Evolutionary conservation across 2,113 vertebrate genomes (phyloP).

Genomic region (Butorides virescens): DNA sequence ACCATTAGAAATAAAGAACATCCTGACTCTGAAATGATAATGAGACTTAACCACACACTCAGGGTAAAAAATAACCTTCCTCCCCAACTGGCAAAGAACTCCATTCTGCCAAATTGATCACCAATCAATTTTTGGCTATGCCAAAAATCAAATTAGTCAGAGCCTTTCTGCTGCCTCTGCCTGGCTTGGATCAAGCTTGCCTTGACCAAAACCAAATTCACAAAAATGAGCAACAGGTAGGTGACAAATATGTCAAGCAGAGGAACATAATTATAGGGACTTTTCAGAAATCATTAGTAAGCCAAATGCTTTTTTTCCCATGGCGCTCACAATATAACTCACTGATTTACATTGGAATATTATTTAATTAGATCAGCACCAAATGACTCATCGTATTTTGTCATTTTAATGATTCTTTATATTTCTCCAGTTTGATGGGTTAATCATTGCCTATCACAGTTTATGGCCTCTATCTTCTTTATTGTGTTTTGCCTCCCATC

Average conservation of each 20-base stretch:
- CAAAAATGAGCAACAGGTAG: not conserved
- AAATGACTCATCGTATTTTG: slow-evolving; percentile 63
- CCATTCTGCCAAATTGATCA: not conserved
- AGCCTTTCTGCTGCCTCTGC: not conserved
- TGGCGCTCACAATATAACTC: slow-evolving; percentile 34
- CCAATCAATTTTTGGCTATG: not conserved
- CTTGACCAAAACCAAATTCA: not conserved
- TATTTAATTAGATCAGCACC: slow-evolving; percentile 59
- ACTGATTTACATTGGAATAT: slow-evolving; percentile 53
- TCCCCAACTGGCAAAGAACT: accelerated
- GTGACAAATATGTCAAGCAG: not conserved
- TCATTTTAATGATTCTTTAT: slow-evolving; percentile 71
- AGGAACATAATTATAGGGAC: not conserved
- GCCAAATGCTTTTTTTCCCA: not conserved
- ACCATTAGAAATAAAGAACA: not conserved
- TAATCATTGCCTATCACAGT: slow-evolving; percentile 75
- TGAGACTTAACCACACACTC: not conserved
- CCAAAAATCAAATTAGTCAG: not conserved
- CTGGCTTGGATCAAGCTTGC: not conserved
- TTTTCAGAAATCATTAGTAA: slow-evolving; percentile 46
- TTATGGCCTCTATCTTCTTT: slow-evolving; percentile 75
- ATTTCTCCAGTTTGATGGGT: slow-evolving; percentile 78
- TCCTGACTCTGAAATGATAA: not conserved
- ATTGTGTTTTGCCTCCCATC: slow-evolving; percentile 66
- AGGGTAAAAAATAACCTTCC: not conserved